phyloP scores from a whole-genome alignment of 2,888 invertebrate genomes.

The Vesta saturnalis region DNA sequence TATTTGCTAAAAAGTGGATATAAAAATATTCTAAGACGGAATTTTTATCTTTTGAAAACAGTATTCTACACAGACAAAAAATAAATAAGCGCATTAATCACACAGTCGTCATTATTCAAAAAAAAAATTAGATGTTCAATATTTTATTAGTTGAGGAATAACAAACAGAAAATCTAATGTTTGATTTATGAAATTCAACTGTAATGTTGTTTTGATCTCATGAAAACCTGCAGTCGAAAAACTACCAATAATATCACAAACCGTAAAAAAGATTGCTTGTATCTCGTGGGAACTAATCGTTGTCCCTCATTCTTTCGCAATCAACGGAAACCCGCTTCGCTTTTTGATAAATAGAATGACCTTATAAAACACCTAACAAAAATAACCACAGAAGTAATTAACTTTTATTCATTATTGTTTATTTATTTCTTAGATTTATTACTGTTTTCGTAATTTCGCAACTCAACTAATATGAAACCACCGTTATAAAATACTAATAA shows the following conservation, averaged over 20 bases:
- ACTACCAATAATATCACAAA: conserved; percentile 1
- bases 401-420: no score
- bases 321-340: background rate
- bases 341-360: background rate
- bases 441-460: no score
- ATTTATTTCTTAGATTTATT: background rate
- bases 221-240: no score
- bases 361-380: background rate
- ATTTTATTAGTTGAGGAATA: conserved; percentile 1
- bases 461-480: no score
- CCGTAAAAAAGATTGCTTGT: conserved; percentile 1
- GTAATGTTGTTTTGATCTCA: no score
- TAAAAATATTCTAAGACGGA: background rate
- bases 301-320: background rate
- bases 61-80: background rate
- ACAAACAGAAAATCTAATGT: conserved; percentile 1
- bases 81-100: background rate
- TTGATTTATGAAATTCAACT: conserved; percentile 1
- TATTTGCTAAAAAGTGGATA: background rate
- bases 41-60: conserved; percentile 4
- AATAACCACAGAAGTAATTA: background rate
- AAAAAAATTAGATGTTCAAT: background rate
- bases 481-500: no score
- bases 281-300: conserved; percentile 1
- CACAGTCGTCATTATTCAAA: background rate